Evolutionary conservation across 2,797 vertebrate genomes (phyloP).

Genomic region (Discoglossus pictus): DNA sequence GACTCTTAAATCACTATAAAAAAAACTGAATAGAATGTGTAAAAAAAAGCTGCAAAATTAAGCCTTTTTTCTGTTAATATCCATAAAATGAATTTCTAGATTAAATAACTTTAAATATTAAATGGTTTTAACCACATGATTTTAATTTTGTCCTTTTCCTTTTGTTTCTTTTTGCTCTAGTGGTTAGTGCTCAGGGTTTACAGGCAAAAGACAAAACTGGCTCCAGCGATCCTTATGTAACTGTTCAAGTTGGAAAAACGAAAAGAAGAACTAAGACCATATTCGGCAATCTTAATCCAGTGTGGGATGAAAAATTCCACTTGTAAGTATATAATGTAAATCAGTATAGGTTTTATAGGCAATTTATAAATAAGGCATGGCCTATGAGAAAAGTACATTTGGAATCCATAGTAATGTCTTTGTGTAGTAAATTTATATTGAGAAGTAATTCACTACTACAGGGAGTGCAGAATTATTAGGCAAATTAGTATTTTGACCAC

Average conservation of each 20-base stretch:
- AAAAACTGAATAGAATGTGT: no score
- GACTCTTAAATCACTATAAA: no score
- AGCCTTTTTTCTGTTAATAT: no score
- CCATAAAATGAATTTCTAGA: no score
- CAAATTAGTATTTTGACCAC: no score
- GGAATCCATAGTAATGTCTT: slow-evolving; percentile 5
- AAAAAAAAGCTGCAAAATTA: no score
- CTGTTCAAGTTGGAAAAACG: slow-evolving; percentile 96
- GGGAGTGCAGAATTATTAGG: no score
- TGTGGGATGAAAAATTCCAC: slow-evolving; percentile 96
- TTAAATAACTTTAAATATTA: no score
- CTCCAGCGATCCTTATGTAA: slow-evolving; percentile 96
- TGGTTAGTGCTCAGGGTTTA: slow-evolving; percentile 93
- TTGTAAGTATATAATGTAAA: slow-evolving; percentile 83
- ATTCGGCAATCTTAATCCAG: slow-evolving; percentile 95
- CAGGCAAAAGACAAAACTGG: slow-evolving; percentile 98
- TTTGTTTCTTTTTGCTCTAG: slow-evolving; percentile 64
- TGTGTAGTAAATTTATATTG: slow-evolving; percentile 13
- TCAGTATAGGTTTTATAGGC: not conserved
- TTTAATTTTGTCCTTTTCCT: not conserved
- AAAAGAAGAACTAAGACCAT: slow-evolving; percentile 96
- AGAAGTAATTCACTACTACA: not conserved
- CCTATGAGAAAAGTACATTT: not conserved
- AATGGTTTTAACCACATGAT: no score
- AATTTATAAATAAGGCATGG: slow-evolving; percentile 9